Base-by-base conservation (phyloP, 2,113 vertebrate genomes). In the Chloropsis cyanopogon region DNA sequence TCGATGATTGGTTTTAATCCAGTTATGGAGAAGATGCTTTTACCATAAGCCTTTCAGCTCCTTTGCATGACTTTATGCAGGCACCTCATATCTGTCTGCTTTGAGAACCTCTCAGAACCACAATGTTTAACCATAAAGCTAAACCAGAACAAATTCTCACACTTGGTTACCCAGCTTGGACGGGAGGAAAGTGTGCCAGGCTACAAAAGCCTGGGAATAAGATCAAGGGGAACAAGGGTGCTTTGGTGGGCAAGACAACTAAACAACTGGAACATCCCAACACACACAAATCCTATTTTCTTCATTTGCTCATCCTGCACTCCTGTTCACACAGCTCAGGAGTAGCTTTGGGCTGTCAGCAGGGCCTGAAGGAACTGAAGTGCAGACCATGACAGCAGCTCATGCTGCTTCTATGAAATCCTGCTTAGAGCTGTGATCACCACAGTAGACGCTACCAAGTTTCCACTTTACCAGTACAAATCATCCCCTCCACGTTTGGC, bases 401-500 rank as follows among this genome's bases (percentile, higher is more conserved):
- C 47, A 28, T 33, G 13, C 75, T 44, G 14, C 10, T 54, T 37
- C 75, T 63, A 6, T 15, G 63, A 80, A 86, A 77, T 53, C 26
- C 83, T 80, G 24, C 28, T 89, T 42, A 64, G 39, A 86, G 82
- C 79, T 88, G 47, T n/a, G 35, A 73, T 78, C 88, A 75, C 83
- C 80, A 49, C 84, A 88, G 72, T 28, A 78, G 59, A 86, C 3
- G 3, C 76, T n/a, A 86, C 52, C 60, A 86, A 70, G 56, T 92
- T 93, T 86, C 91, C 65, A 64, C 68, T 86, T 84, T 23, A 64
- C 42, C 76, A 86, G 41, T 41, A 88, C 88, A 96, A 93, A 96
- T 83, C 94, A 95, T 63, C 39, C 52, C 64, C 52, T 81, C 76
- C 56, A 54, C 15, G 2, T 90, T 83, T 78, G 52, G 76, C 82